Conservation (phyloP, 2,113 vertebrate genomes). For the Eptesicus fuscus region DNA sequence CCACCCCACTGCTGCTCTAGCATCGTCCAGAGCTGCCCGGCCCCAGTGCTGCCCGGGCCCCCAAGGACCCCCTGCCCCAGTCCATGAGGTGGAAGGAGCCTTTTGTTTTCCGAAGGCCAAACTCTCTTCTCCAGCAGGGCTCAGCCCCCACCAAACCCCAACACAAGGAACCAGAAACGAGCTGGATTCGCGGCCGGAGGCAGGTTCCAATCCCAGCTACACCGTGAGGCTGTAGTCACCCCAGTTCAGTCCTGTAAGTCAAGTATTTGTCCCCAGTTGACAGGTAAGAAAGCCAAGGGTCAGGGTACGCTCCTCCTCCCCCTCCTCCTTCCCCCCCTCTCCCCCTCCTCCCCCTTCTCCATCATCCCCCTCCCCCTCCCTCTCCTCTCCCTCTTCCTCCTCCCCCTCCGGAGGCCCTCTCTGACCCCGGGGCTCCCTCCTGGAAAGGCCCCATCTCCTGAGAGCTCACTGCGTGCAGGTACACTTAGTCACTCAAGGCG, state of each 20-base stretch:
- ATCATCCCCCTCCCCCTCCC: too few relatives aligned
- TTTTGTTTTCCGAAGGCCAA: not conserved
- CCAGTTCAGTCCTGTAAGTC: not conserved
- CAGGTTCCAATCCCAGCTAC: not conserved
- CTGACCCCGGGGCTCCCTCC: not conserved
- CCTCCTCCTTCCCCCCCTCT: too few relatives aligned
- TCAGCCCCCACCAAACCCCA: not conserved
- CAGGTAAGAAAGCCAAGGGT: not conserved
- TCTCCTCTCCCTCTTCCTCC: too few relatives aligned
- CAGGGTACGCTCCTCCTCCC: not conserved
- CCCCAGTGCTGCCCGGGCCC: not conserved
- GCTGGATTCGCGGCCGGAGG: not conserved
- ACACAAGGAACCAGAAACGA: fast-evolving
- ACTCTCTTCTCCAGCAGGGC: not conserved
- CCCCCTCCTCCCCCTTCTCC: too few relatives aligned
- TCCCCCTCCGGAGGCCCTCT: not conserved
- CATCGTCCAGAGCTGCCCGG: not conserved
- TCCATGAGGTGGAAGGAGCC: not conserved
- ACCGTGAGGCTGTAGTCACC: not conserved
- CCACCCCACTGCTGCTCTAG: not conserved
- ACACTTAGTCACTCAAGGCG: not conserved
- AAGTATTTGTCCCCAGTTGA: not conserved
- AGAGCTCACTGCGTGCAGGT: not conserved
- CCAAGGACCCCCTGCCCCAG: fast-evolving
- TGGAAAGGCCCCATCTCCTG: not conserved